Evolutionary conservation across 2,113 vertebrate genomes (phyloP).

Genomic region (Neogobius melanostomus): DNA sequence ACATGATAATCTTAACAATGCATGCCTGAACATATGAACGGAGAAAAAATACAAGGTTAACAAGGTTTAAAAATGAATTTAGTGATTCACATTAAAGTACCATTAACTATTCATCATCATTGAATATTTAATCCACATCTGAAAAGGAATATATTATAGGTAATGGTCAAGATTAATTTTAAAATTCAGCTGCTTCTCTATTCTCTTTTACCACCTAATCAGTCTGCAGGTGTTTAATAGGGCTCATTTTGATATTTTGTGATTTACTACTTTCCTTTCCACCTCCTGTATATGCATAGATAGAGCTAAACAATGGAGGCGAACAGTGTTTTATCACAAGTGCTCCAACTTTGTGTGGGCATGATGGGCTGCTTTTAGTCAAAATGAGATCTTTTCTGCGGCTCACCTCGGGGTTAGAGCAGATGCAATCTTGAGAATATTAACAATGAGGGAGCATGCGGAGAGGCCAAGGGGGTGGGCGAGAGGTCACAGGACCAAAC

Average conservation of each 20-base stretch:
- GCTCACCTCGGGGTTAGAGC: constrained; percentile 43
- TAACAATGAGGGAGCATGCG: constrained; percentile 31
- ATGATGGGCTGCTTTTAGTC: constrained; percentile 52
- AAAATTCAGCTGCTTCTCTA: constrained; percentile 19
- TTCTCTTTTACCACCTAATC: constrained; percentile 28
- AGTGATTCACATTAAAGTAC: neutral
- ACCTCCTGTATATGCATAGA: constrained; percentile 5
- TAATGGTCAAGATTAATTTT: constrained; percentile 31
- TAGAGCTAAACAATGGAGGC: constrained; percentile 8
- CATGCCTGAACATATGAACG: neutral
- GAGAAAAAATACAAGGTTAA: neutral
- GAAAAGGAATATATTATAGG: neutral
- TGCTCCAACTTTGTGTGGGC: constrained; percentile 43
- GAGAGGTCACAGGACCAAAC: constrained; percentile 34
- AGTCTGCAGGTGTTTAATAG: constrained; percentile 21
- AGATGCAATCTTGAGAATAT: constrained; percentile 51
- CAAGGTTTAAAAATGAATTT: neutral
- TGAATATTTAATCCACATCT: neutral
- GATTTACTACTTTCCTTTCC: constrained; percentile 21
- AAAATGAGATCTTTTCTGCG: constrained; percentile 57
- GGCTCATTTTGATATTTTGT: constrained; percentile 4
- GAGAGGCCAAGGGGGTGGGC: constrained; percentile 18
- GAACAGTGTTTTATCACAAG: constrained; percentile 16
- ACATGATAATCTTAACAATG: neutral
- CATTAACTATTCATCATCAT: neutral